phyloP scores from a whole-genome alignment of 1,140 invertebrate species.

The Lasioglossum albipes region DNA sequence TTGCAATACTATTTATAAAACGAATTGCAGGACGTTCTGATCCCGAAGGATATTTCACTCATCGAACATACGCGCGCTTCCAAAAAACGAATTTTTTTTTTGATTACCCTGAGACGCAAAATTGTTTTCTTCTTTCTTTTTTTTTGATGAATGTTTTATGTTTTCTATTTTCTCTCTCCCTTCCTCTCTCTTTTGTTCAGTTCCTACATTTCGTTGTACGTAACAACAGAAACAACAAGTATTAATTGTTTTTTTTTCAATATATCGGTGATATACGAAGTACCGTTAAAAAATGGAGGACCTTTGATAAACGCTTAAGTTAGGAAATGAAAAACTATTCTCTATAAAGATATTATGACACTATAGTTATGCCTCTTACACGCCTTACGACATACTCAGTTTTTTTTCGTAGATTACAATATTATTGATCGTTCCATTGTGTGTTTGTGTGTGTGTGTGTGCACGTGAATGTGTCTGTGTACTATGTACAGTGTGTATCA shows the following conservation, averaged over 20 bases:
- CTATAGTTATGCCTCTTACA: constrained; percentile 52
- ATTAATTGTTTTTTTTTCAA: constrained; percentile 39
- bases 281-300: constrained; percentile 67
- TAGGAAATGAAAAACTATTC: constrained; percentile 62
- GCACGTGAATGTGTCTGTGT: constrained; percentile 8
- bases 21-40: constrained; percentile 68
- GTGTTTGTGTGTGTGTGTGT: neutral
- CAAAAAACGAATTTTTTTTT: constrained; percentile 9
- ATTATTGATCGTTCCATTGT: constrained; percentile 26
- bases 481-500: constrained; percentile 57
- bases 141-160: constrained; percentile 1
- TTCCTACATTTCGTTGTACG: constrained; percentile 61
- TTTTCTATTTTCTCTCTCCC: too few species aligned
- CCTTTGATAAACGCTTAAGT: constrained; percentile 63
- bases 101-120: constrained; percentile 42
- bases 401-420: constrained; percentile 50
- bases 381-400: constrained; percentile 39
- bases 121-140: constrained; percentile 24
- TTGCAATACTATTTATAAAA: constrained; percentile 63
- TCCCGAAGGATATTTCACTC: constrained; percentile 55
- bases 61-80: constrained; percentile 16
- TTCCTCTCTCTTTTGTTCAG: neutral
- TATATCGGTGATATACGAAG: constrained; percentile 43
- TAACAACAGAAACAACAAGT: constrained; percentile 63
- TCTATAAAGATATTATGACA: constrained; percentile 69